Base-by-base conservation (phyloP, 2,888 invertebrate genomes). In the Melanophora roralis region DNA sequence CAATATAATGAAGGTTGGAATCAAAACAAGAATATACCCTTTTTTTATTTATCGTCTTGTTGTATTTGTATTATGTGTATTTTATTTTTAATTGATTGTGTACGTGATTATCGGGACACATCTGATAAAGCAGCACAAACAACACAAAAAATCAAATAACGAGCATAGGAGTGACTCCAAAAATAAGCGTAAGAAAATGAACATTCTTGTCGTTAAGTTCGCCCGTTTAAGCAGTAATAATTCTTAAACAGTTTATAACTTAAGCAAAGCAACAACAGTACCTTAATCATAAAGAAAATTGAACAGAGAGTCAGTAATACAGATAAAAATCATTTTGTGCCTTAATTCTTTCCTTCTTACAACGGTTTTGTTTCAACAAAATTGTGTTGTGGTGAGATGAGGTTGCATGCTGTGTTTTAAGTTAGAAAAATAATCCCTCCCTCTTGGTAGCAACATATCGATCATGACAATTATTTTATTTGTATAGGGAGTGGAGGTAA, bases 91-190 rank as follows among this genome's bases (percentile, higher is more conserved):
- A 80, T 80, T 80, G 80, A 80, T 80, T 76, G 76, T 76, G 72
- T 77, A 80, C 80, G 80, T 80, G 76, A 80, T 80, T 80, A 80
- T 80, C 80, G 73, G 69, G 72, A 73, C 80, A 76, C 64, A 76
- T 77, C 72, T 62, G 68, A 76, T 64, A 68, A 62, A 5, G 21
- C 36, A 49, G 16, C 36, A 38, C 19, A 12, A 62, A 53, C 23
- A 53, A 57, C 38, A 73, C 21, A 5, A 27, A 27, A 6, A 6
- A 5, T 11, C 21, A 49, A 53, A 53, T 34, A 62, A 72, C 53
- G 64, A 64, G 76, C 68, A 76, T 67, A 76, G 68, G 76, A 80
- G 43, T 73, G 14, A 64, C 34, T 72, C 49, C 43, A 67, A 55
- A 40, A 71, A 47, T 65, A 43, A 77, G 59, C 43, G 59, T 43